Conservation (phyloP, 2,888 invertebrate species). For the Embidobia sp. region DNA sequence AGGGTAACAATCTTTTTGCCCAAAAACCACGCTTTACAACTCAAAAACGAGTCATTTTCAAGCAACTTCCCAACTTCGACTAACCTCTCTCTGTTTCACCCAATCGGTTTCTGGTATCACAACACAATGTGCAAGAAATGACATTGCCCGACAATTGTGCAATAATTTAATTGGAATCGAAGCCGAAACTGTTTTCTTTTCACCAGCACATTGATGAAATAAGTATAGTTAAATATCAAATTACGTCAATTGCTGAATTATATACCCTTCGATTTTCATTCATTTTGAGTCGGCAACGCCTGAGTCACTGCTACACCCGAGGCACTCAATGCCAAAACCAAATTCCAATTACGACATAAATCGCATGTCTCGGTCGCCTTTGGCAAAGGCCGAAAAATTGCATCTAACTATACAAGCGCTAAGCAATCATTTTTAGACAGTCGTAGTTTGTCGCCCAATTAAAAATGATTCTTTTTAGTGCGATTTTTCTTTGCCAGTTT, state of each 20-base stretch:
- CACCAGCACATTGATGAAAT: too few species aligned
- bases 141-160: too few species aligned
- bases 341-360: constrained; percentile 60
- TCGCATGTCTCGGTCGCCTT: constrained; percentile 55
- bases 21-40: too few species aligned
- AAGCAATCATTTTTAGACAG: constrained; percentile 52
- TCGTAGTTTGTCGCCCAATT: constrained; percentile 41
- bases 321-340: constrained; percentile 84
- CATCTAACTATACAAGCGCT: constrained; percentile 22
- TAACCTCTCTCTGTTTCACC: too few species aligned
- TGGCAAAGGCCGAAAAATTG: constrained; percentile 59
- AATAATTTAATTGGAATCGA: too few species aligned
- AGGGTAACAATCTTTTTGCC: too few species aligned
- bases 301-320: constrained; percentile 78
- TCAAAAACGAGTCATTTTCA: too few species aligned
- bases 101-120: too few species aligned
- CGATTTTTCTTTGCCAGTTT: too few species aligned
- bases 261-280: constrained; percentile 19
- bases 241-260: not conserved
- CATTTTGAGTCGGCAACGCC: not conserved
- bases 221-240: not conserved
- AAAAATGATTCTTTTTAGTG: not conserved
- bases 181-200: too few species aligned
- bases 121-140: too few species aligned
- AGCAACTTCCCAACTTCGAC: too few species aligned